Evolutionary conservation across 1,140 invertebrate genomes (phyloP).

Genomic region (Neodiprion fabricii): DNA sequence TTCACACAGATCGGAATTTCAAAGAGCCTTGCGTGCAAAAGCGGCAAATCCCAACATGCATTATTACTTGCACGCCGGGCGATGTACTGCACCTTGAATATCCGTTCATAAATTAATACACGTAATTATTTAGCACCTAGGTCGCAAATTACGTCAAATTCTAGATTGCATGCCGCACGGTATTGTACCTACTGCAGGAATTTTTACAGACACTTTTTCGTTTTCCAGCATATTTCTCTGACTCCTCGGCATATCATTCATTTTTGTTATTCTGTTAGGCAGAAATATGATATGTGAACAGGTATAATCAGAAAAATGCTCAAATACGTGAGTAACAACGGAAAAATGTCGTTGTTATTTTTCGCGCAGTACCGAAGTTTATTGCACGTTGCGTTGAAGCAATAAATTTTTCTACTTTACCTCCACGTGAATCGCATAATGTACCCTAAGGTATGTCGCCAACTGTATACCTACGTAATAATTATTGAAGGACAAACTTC

Average conservation of each 20-base stretch:
- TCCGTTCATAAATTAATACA: too few species aligned
- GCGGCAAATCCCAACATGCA: too few species aligned
- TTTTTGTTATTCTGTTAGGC: neutral
- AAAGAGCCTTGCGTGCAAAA: neutral
- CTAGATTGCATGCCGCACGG: too few species aligned
- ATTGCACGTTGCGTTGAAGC: neutral
- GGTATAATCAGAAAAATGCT: too few species aligned
- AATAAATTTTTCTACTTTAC: neutral
- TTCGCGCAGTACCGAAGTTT: neutral
- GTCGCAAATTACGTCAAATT: too few species aligned
- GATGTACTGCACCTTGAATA: too few species aligned
- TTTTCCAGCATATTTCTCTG: neutral
- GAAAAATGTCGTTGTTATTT: neutral
- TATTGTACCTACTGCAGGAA: too few species aligned
- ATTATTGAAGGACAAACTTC: neutral
- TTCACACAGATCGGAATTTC: neutral
- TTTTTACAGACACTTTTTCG: too few species aligned
- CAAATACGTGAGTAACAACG: neutral
- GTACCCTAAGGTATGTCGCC: too few species aligned
- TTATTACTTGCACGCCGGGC: too few species aligned
- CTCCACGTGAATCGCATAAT: too few species aligned
- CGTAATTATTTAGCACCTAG: too few species aligned
- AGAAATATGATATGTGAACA: neutral
- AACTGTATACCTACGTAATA: neutral
- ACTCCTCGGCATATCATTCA: neutral